Conservation (phyloP, 2,113 vertebrate genomes). For the Lathamus discolor region DNA sequence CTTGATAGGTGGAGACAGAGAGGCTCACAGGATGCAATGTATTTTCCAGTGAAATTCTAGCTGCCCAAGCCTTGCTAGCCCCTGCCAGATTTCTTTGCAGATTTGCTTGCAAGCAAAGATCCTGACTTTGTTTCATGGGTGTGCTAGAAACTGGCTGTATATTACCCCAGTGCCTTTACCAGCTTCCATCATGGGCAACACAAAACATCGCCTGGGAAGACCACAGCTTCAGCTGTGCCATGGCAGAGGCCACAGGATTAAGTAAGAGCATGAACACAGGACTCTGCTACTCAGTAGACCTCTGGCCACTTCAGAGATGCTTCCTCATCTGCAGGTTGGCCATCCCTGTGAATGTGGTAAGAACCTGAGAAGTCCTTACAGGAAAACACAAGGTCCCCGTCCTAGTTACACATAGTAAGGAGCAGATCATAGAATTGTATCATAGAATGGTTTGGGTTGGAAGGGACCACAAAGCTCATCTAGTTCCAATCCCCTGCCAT, state of each 20-base stretch:
- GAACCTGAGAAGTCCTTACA: not conserved
- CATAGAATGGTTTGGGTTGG: not conserved
- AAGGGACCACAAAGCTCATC: not conserved
- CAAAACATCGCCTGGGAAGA: not conserved
- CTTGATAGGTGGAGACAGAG: not conserved
- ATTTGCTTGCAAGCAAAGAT: not conserved
- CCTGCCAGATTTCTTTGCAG: not conserved
- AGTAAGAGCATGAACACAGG: not conserved
- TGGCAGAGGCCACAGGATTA: not conserved
- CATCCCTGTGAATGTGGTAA: not conserved
- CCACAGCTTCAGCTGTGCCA: not conserved
- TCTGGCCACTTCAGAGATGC: not conserved
- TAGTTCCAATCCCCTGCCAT: not conserved
- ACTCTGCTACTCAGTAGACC: not conserved
- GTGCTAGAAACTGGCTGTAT: not conserved
- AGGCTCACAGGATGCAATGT: not conserved
- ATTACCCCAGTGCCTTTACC: not conserved
- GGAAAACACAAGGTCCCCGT: not conserved
- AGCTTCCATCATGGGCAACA: not conserved
- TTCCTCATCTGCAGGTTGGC: not conserved
- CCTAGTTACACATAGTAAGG: fast-evolving
- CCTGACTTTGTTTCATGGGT: not conserved
- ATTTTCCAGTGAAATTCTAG: not conserved
- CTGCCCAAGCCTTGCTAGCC: not conserved
- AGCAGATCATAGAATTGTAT: not conserved